phyloP scores from a whole-genome alignment of 2,888 invertebrate genomes.

The Anoncus sp. region DNA sequence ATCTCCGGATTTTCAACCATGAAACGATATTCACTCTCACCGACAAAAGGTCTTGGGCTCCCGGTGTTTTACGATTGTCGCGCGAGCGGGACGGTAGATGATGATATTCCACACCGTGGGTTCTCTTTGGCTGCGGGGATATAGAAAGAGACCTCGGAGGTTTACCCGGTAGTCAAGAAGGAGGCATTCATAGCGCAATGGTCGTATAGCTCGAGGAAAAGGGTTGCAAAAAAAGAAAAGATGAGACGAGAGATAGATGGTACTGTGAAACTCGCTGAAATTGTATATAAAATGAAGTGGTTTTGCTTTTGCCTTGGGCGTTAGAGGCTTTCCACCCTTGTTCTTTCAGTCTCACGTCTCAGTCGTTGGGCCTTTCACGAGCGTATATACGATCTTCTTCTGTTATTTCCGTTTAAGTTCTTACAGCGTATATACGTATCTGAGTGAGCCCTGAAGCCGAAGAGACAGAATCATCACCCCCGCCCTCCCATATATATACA shows the following conservation, averaged over 20 bases:
- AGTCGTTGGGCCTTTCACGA: conserved; percentile 42
- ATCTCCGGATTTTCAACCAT: conserved; percentile 54
- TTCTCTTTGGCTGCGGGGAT: conserved; percentile 10
- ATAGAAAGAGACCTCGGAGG: conserved; percentile 35
- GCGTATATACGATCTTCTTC: conserved; percentile 35
- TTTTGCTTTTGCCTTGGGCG: conserved; percentile 61
- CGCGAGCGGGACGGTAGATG: conserved; percentile 4
- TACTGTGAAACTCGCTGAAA: conserved; percentile 46
- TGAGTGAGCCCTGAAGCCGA: conserved; percentile 56
- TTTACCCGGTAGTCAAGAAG: conserved; percentile 32
- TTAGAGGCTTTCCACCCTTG: conserved; percentile 59
- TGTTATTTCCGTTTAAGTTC: conserved; percentile 49
- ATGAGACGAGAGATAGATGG: conserved; percentile 29
- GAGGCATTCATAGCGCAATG: conserved; percentile 22
- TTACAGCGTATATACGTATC: conserved; percentile 12
- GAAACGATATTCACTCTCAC: conserved; percentile 52
- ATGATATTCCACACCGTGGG: conserved; percentile 20
- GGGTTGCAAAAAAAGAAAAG: conserved; percentile 29
- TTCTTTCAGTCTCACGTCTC: conserved; percentile 40
- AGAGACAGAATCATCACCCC: conserved; percentile 49
- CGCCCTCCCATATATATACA: conserved; percentile 50
- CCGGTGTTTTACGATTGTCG: conserved; percentile 52
- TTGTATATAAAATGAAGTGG: conserved; percentile 68
- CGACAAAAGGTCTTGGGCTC: conserved; percentile 46
- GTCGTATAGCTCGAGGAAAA: conserved; percentile 17